Conservation (phyloP, 2,797 vertebrate species). For the Sebastes diploproa region DNA sequence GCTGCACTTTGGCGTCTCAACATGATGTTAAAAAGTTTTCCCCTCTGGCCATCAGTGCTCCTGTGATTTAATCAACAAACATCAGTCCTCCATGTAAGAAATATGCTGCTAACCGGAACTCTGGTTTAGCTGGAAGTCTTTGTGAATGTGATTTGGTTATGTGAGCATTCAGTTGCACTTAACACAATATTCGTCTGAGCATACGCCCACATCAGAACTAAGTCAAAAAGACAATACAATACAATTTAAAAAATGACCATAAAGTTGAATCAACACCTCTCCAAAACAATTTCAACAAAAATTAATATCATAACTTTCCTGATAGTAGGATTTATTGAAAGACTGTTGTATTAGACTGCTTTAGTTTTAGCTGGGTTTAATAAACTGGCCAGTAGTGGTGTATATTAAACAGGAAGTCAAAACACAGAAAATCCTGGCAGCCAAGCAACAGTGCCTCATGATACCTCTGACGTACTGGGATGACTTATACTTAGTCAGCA, state of each 20-base stretch:
- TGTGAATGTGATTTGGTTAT: constrained; percentile 1
- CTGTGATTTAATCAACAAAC: constrained; percentile 19
- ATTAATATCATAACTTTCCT: no score
- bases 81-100: constrained; percentile 6
- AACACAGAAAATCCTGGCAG: neutral
- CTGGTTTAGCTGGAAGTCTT: constrained; percentile 1
- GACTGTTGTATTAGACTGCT: neutral
- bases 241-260: no score
- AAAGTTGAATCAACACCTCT: no score
- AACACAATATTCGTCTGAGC: neutral
- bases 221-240: neutral
- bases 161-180: constrained; percentile 8
- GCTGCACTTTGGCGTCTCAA: neutral
- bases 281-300: no score
- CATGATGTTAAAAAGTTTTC: neutral
- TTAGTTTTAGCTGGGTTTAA: neutral
- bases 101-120: neutral
- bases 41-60: constrained; percentile 6
- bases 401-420: neutral
- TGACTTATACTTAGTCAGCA: constrained; percentile 43
- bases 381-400: neutral
- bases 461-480: neutral
- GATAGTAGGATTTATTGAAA: neutral
- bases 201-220: neutral
- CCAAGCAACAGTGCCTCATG: neutral